phyloP scores from a whole-genome alignment of 2,113 vertebrate genomes.

The Perca flavescens region DNA sequence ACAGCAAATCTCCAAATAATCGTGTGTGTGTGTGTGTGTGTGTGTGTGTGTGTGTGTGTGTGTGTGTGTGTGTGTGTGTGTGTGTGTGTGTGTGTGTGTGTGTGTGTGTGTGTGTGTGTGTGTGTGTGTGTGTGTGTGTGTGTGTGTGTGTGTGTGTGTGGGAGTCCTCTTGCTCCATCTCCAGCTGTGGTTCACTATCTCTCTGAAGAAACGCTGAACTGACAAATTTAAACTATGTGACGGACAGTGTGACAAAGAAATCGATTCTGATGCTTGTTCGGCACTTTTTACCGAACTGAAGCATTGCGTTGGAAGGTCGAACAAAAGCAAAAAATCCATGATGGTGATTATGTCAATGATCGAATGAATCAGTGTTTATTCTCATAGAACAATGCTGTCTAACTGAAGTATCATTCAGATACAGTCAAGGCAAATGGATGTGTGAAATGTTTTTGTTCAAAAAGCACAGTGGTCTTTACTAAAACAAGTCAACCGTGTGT shows the following conservation, averaged over 20 bases:
- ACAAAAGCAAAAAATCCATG: conserved; percentile 25
- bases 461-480: conserved; percentile 74
- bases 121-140: conserved; percentile 25
- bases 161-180: conserved; percentile 42
- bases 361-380: conserved; percentile 78
- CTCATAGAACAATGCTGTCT: conserved; percentile 77
- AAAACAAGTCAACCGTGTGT: conserved; percentile 42
- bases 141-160: conserved; percentile 14
- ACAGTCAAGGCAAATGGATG: conserved; percentile 41
- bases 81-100: too few species aligned
- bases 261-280: conserved; percentile 37
- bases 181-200: conserved; percentile 46
- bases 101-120: not conserved
- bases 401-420: conserved; percentile 57
- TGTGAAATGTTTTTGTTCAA: conserved; percentile 59
- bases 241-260: conserved; percentile 21
- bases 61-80: too few species aligned
- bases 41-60: too few species aligned
- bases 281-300: conserved; percentile 60
- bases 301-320: not conserved
- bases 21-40: too few species aligned
- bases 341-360: conserved; percentile 53
- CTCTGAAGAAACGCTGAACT: conserved; percentile 40
- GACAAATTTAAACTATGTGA: conserved; percentile 39
- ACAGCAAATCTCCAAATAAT: conserved; percentile 96